Evolutionary conservation across 2,888 invertebrate genomes (phyloP).

Genomic region (Zaprionus lineosus): DNA sequence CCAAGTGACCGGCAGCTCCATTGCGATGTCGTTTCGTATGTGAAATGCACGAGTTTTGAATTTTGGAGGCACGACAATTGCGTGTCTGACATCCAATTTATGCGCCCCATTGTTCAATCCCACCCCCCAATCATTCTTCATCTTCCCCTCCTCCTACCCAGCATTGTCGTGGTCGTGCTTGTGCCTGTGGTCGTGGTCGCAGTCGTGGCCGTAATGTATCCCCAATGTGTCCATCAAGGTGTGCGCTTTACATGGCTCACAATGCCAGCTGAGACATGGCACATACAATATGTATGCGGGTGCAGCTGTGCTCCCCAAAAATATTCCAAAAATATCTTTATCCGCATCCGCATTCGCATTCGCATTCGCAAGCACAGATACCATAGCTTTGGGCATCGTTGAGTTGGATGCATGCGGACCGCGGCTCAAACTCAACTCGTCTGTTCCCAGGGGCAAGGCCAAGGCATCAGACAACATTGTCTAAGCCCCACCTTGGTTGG

Average conservation of each 20-base stretch:
- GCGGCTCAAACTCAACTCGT: conserved; percentile 56
- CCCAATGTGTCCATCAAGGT: conserved; percentile 54
- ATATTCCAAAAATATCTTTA: conserved; percentile 18
- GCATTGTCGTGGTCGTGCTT: too few relatives aligned
- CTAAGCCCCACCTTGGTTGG: conserved; percentile 7
- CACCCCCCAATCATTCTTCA: too few relatives aligned
- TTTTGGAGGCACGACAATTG: conserved; percentile 13
- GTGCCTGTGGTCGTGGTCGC: too few relatives aligned
- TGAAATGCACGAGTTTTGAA: too few relatives aligned
- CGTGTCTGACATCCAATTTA: conserved; percentile 38
- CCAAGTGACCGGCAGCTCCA: not conserved
- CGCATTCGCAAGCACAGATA: conserved; percentile 1
- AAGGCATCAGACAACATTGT: too few relatives aligned
- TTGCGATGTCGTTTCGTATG: not conserved
- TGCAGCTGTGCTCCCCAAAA: conserved; percentile 27
- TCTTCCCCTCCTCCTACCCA: too few relatives aligned
- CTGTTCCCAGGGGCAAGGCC: conserved; percentile 68
- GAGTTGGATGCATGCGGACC: conserved; percentile 60
- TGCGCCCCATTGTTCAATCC: conserved; percentile 25
- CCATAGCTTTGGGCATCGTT: too few relatives aligned
- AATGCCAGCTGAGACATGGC: conserved; percentile 3
- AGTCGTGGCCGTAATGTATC: conserved; percentile 1
- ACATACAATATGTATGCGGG: conserved; percentile 38
- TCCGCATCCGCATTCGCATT: conserved; percentile 51
- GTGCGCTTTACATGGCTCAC: conserved; percentile 18